Percentiles rank a stretch among this genome's conserved stretches.
Evolutionary conservation across 2,113 vertebrate species (phyloP).

Genomic region (Phalacrocorax carbo): DNA sequence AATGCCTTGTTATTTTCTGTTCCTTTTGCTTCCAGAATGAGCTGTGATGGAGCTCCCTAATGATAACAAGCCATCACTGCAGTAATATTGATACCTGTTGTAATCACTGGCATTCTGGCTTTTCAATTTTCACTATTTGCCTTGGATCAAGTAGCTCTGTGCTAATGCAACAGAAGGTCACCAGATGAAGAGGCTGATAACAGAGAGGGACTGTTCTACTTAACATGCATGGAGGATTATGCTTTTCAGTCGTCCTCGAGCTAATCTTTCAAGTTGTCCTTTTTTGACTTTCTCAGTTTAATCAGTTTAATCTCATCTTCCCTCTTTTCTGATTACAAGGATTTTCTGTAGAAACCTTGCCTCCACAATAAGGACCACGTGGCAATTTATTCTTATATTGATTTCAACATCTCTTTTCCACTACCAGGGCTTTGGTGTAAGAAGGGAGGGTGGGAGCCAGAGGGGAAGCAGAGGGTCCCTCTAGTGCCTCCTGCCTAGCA

Average conservation of each 20-base stretch:
- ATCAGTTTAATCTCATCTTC: constrained; percentile 85
- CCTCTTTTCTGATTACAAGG: constrained; percentile 82
- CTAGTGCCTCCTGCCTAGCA: not conserved
- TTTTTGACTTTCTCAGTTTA: constrained; percentile 85
- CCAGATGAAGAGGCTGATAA: constrained; percentile 76
- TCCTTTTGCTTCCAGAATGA: constrained; percentile 63
- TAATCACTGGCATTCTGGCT: constrained; percentile 73
- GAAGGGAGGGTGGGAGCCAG: not conserved
- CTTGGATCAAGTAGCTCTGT: constrained; percentile 74
- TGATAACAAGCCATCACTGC: constrained; percentile 70
- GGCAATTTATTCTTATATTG: constrained; percentile 79
- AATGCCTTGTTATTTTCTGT: constrained; percentile 46
- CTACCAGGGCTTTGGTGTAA: constrained; percentile 6
- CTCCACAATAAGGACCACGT: constrained; percentile 73
- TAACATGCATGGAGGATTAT: constrained; percentile 76
- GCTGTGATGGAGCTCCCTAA: constrained; percentile 66
- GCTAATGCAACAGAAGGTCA: constrained; percentile 76
- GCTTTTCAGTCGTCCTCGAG: constrained; percentile 67
- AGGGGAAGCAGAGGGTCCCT: not conserved
- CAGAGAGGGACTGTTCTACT: constrained; percentile 63
- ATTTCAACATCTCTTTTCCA: constrained; percentile 70
- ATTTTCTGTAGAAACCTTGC: constrained; percentile 77
- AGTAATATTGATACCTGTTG: constrained; percentile 76
- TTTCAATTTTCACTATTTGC: constrained; percentile 75
- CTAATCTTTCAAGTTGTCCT: constrained; percentile 86